Percentiles rank a stretch among this genome's conserved stretches.
phyloP scores from a whole-genome alignment of 2,888 invertebrate genomes.

The Apeira syringaria region DNA sequence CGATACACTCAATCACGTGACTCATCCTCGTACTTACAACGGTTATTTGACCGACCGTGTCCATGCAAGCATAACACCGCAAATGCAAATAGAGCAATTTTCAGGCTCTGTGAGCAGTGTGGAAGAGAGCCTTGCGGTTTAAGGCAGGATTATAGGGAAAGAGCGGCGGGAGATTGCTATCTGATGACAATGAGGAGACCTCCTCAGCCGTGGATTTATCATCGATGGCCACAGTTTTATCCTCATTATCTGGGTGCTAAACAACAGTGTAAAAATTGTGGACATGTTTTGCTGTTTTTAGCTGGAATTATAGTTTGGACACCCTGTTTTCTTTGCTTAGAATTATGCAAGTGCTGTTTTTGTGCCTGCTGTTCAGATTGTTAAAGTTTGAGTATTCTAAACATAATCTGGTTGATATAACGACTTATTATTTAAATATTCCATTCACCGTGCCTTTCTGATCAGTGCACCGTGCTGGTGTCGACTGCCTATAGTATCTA shows the following conservation, averaged over 20 bases:
- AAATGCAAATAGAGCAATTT: not conserved
- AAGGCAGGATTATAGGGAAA: conserved; percentile 21
- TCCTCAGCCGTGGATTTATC: conserved; percentile 41
- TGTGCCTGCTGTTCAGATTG: conserved; percentile 45
- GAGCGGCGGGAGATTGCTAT: conserved; percentile 45
- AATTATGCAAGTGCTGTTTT: conserved; percentile 46
- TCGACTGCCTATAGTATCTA: too few relatives aligned
- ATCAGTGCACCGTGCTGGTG: too few relatives aligned
- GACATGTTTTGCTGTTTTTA: conserved; percentile 33
- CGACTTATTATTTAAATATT: too few relatives aligned
- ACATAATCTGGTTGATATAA: too few relatives aligned
- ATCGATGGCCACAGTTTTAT: conserved; percentile 41
- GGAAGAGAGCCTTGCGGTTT: not conserved
- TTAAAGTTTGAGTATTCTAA: too few relatives aligned
- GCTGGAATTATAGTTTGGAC: conserved; percentile 46
- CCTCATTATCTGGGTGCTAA: conserved; percentile 34
- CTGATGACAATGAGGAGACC: conserved; percentile 41
- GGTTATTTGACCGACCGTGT: conserved; percentile 19
- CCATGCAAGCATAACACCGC: conserved; percentile 3
- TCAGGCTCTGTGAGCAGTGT: conserved; percentile 4
- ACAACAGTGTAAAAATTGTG: conserved; percentile 34
- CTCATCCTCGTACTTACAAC: conserved; percentile 19
- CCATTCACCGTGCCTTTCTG: too few relatives aligned
- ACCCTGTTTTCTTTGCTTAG: conserved; percentile 49
- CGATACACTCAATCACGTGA: conserved; percentile 8